A percentile compares a stretch with the other conserved stretches of the same genome.
phyloP scores from a whole-genome alignment of 2,113 vertebrate species.

The Hippocampus barbouri region DNA sequence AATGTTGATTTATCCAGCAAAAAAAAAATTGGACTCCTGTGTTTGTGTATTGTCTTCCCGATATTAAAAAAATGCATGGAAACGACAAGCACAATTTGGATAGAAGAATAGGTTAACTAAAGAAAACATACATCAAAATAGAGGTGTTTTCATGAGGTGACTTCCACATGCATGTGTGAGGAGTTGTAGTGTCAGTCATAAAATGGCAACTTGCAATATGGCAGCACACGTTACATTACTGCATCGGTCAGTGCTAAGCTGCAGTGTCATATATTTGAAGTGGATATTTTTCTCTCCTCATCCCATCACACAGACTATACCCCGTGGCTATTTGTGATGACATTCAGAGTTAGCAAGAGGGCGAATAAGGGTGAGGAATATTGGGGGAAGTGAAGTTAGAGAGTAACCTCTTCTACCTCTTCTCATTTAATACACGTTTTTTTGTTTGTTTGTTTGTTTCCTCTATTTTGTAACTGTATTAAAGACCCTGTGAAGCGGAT shows the following conservation, averaged over 20 bases:
- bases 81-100: slow-evolving; percentile 7
- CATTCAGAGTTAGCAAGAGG: slow-evolving; percentile 65
- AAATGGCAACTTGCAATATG: slow-evolving; percentile 59
- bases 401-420: slow-evolving; percentile 27
- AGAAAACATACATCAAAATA: slow-evolving; percentile 33
- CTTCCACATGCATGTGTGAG: slow-evolving; percentile 31
- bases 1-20: background rate
- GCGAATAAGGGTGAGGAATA: slow-evolving; percentile 38
- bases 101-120: background rate
- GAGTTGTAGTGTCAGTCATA: slow-evolving; percentile 62
- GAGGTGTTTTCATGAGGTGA: slow-evolving; percentile 13
- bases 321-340: slow-evolving; percentile 81
- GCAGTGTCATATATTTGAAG: slow-evolving; percentile 75
- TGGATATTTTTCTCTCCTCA: slow-evolving; percentile 73
- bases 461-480: background rate
- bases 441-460: too few species aligned
- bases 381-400: slow-evolving; percentile 34
- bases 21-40: background rate
- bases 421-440: background rate
- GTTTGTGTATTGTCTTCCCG: too few species aligned
- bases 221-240: slow-evolving; percentile 75
- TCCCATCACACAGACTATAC: slow-evolving; percentile 77
- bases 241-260: slow-evolving; percentile 76
- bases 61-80: slow-evolving; percentile 7
- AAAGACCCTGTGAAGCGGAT: background rate